These are phyloP conservation scores for Cydia amplana DNA, from an alignment of 1,140 invertebrate species.

Conservation along the genomic window DNA sequence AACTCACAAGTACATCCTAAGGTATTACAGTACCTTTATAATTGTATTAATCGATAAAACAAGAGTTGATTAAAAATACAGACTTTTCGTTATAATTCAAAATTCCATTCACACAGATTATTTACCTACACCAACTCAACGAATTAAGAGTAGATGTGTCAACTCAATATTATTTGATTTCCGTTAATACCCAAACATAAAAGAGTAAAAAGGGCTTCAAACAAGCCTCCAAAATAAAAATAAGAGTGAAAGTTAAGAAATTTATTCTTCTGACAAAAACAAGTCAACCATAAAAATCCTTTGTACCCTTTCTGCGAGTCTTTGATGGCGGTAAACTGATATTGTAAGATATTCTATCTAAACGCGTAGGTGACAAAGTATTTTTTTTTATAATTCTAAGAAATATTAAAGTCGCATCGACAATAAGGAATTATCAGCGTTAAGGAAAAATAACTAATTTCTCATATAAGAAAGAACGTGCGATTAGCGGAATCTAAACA, in stretches of 20 bases:
- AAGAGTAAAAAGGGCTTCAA: conserved; percentile 18
- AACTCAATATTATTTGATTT: conserved; percentile 29
- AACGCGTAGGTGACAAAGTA: conserved; percentile 26
- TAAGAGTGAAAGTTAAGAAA: conserved; percentile 8
- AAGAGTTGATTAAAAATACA: background rate
- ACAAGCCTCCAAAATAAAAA: conserved; percentile 15
- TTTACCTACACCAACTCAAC: background rate
- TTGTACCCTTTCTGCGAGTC: conserved; percentile 29
- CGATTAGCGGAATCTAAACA: background rate
- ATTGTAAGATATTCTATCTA: conserved; percentile 25
- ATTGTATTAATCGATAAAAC: background rate
- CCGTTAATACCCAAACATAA: background rate
- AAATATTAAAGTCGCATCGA: conserved; percentile 17
- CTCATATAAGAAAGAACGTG: conserved; percentile 3
- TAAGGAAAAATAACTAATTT: conserved; percentile 14
- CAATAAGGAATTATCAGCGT: background rate
- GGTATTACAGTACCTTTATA: background rate
- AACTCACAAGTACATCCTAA: background rate
- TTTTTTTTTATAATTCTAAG: conserved; percentile 7
- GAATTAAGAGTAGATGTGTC: conserved; percentile 2
- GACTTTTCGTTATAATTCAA: background rate
- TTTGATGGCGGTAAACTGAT: conserved; percentile 30
- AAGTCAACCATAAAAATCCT: conserved; percentile 29
- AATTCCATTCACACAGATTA: background rate
- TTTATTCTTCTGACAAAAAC: conserved; percentile 29